Evolutionary conservation across 2,797 vertebrate genomes (phyloP).

Genomic region (Pterois miles): DNA sequence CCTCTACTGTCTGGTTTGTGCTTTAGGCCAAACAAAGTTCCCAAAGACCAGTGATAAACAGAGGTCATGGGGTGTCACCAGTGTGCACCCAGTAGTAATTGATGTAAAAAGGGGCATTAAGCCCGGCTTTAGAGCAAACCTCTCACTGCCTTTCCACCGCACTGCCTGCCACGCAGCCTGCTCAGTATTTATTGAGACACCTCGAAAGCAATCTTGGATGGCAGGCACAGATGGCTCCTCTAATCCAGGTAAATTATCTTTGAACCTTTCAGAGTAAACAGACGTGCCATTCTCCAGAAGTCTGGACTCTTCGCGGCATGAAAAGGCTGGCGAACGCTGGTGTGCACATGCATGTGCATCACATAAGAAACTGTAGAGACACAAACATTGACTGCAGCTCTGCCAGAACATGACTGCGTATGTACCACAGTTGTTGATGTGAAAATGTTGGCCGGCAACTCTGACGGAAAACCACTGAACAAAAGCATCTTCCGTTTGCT

Average conservation of each 20-base stretch:
- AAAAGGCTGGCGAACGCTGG: slow-evolving; percentile 38
- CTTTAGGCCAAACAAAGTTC: slow-evolving; percentile 11
- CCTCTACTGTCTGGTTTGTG: not conserved
- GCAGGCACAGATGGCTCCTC: slow-evolving; percentile 83
- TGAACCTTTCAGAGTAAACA: slow-evolving; percentile 84
- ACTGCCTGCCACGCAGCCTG: slow-evolving; percentile 60
- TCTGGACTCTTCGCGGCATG: slow-evolving; percentile 56
- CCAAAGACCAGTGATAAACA: slow-evolving; percentile 21
- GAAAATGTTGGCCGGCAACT: slow-evolving; percentile 28
- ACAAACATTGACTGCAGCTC: slow-evolving; percentile 30
- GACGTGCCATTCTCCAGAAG: slow-evolving; percentile 72
- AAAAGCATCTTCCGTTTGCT: slow-evolving; percentile 11
- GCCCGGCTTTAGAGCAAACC: slow-evolving; percentile 51
- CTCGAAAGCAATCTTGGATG: slow-evolving; percentile 81
- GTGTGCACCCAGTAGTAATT: slow-evolving; percentile 53
- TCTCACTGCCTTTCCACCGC: slow-evolving; percentile 46
- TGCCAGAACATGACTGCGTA: slow-evolving; percentile 11
- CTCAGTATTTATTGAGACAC: slow-evolving; percentile 84
- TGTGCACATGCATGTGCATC: slow-evolving; percentile 1
- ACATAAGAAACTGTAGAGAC: slow-evolving; percentile 28
- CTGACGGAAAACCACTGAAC: slow-evolving; percentile 4
- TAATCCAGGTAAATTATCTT: slow-evolving; percentile 87
- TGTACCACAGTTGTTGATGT: slow-evolving; percentile 31
- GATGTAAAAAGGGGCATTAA: slow-evolving; percentile 71
- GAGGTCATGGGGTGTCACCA: slow-evolving; percentile 49